Conservation (phyloP, 64 coral and sea anemone genomes). For the Montipora cactus region DNA sequence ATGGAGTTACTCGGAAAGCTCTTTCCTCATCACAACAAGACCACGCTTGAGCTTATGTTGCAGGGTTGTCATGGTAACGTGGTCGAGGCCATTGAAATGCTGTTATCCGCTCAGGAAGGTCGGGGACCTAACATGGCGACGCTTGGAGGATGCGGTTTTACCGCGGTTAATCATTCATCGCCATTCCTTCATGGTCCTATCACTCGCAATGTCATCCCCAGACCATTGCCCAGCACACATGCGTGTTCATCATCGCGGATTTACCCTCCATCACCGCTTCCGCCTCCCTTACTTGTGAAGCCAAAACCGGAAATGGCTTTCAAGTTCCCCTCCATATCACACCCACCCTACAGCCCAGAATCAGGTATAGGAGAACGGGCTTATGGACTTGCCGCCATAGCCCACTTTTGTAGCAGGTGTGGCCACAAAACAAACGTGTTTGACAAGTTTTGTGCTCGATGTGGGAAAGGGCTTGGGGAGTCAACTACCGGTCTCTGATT, state of each 20-base stretch:
- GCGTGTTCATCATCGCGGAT: slow-evolving; percentile 49
- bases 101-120: slow-evolving; percentile 47
- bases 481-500: slow-evolving; percentile 1
- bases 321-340: slow-evolving; percentile 25
- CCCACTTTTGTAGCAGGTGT: slow-evolving; percentile 65
- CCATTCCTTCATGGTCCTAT: slow-evolving; percentile 58
- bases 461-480: slow-evolving; percentile 55
- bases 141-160: slow-evolving; percentile 31
- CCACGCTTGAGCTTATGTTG: slow-evolving; percentile 63
- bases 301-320: slow-evolving; percentile 50
- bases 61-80: slow-evolving; percentile 53
- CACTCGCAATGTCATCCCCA: slow-evolving; percentile 34
- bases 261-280: slow-evolving; percentile 64
- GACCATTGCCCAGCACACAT: slow-evolving; percentile 46
- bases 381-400: slow-evolving; percentile 14
- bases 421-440: slow-evolving; percentile 57
- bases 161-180: slow-evolving; percentile 38
- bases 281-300: slow-evolving; percentile 66
- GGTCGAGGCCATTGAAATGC: slow-evolving; percentile 66
- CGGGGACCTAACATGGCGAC: slow-evolving; percentile 1
- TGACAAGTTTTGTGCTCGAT: slow-evolving; percentile 71
- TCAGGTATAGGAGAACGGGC: slow-evolving; percentile 4
- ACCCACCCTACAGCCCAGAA: background rate
- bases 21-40: slow-evolving; percentile 54
- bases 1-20: slow-evolving; percentile 62